phyloP scores from a whole-genome alignment of 2,113 vertebrate species.

The Aix galericulata region DNA sequence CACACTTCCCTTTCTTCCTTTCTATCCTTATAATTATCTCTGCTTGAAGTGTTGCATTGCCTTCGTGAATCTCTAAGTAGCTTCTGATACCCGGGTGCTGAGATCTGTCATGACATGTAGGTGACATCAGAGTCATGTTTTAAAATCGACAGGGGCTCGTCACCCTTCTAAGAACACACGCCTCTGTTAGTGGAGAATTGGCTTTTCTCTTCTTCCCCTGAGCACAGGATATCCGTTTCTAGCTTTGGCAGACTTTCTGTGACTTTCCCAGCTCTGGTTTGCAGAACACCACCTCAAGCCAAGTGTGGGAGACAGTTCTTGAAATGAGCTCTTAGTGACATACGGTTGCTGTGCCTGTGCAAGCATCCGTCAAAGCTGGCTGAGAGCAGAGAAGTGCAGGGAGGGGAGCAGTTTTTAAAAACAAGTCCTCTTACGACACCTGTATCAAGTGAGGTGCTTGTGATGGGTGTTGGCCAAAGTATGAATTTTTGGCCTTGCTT shows the following conservation, averaged over 20 bases:
- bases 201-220: background rate
- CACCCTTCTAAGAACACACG: background rate
- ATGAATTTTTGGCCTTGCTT: background rate
- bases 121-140: background rate
- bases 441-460: background rate
- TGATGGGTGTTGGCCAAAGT: background rate
- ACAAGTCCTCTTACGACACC: background rate
- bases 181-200: background rate
- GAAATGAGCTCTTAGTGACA: background rate
- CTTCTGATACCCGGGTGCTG: background rate
- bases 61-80: background rate
- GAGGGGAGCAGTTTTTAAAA: background rate
- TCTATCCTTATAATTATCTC: slow-evolving; percentile 3
- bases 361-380: background rate
- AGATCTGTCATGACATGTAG: background rate
- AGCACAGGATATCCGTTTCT: background rate
- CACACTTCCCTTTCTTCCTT: slow-evolving; percentile 15
- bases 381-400: background rate
- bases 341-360: background rate
- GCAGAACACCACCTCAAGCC: background rate
- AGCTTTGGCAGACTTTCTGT: background rate
- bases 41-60: slow-evolving; percentile 12
- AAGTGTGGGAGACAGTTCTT: background rate
- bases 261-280: background rate
- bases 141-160: background rate